phyloP scores from a whole-genome alignment of 2,888 invertebrate species.

The Merodon equestris region DNA sequence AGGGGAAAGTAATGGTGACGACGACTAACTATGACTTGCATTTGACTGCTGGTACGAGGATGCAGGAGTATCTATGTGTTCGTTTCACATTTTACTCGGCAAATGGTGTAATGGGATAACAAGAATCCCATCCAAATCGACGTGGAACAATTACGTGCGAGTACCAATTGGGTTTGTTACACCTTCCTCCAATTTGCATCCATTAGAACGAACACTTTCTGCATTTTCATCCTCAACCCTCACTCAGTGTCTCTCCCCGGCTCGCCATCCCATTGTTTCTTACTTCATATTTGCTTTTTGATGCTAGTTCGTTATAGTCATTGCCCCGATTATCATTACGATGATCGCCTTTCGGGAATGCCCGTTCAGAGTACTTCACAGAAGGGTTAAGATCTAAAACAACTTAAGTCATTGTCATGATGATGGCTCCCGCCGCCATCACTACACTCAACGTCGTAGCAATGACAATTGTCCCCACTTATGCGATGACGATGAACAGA shows the following conservation, averaged over 20 bases:
- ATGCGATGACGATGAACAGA: constrained; percentile 21
- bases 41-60: no score
- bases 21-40: no score
- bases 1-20: no score
- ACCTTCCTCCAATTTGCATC: constrained; percentile 51
- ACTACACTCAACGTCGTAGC: neutral
- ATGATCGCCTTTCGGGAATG: constrained; percentile 18
- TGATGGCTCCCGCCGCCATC: constrained; percentile 13
- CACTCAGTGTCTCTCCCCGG: neutral
- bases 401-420: constrained; percentile 40
- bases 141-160: constrained; percentile 23
- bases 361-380: constrained; percentile 7
- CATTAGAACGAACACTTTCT: constrained; percentile 11
- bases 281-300: constrained; percentile 5
- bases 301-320: constrained; percentile 6
- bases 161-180: constrained; percentile 8
- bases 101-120: no score
- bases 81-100: no score
- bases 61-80: no score
- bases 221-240: neutral
- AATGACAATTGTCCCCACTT: constrained; percentile 21
- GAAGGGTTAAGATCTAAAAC: constrained; percentile 39
- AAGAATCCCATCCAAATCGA: constrained; percentile 18
- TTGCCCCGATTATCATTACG: constrained; percentile 46
- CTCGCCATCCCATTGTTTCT: neutral